These are phyloP conservation scores for Periplaneta americana DNA, from an alignment of 1,140 invertebrate genomes.

Conservation along the genomic window DNA sequence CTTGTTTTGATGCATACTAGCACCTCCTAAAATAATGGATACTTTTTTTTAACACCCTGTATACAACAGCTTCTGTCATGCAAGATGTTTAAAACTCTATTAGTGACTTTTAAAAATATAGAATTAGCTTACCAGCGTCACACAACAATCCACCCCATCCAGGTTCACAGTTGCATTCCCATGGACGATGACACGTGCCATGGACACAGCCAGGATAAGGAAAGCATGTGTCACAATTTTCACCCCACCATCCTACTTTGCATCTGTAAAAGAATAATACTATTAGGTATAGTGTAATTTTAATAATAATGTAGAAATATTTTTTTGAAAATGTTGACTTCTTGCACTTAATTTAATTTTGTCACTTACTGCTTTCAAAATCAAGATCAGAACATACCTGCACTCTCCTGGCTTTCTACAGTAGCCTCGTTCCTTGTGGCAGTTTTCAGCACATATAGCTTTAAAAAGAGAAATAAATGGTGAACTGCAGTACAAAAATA, in stretches of 20 bases:
- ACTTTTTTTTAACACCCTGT: too few species aligned
- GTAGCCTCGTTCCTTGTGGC: slow-evolving; percentile 76
- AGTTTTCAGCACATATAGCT: slow-evolving; percentile 61
- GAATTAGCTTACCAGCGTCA: slow-evolving; percentile 80
- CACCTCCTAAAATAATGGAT: too few species aligned
- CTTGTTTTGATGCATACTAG: too few species aligned
- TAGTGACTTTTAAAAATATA: too few species aligned
- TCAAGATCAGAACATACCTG: slow-evolving; percentile 36
- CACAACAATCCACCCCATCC: slow-evolving; percentile 87
- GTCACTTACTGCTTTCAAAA: background rate
- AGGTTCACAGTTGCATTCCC: slow-evolving; percentile 79
- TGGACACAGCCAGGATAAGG: slow-evolving; percentile 81
- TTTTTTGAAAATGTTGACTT: background rate
- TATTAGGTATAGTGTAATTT: too few species aligned
- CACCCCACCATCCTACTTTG: slow-evolving; percentile 81
- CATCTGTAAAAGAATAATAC: slow-evolving; percentile 55
- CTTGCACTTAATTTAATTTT: background rate
- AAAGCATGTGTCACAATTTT: slow-evolving; percentile 74
- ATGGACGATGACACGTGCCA: slow-evolving; percentile 76
- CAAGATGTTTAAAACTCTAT: too few species aligned
- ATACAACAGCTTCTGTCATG: too few species aligned
- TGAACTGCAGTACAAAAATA: too few species aligned
- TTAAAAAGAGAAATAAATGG: slow-evolving; percentile 2
- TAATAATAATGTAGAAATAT: background rate
- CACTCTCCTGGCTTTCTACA: slow-evolving; percentile 75